Percentiles rank a stretch among this genome's conserved stretches.
Conservation (phyloP, 1,140 invertebrate species). For the Wiebesia pumilae region DNA sequence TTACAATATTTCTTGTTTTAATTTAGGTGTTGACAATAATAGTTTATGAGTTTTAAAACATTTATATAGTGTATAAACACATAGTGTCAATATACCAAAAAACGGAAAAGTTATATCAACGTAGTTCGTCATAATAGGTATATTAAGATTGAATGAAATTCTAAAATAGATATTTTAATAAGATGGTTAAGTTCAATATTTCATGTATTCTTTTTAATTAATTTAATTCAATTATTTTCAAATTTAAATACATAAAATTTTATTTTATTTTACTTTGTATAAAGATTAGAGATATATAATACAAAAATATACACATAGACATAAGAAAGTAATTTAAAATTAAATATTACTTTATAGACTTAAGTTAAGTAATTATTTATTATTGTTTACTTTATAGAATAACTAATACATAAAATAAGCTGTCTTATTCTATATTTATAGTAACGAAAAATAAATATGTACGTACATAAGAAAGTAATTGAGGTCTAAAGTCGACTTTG, state of each 20-base stretch:
- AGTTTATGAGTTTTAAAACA: slow-evolving; percentile 32
- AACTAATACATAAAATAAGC: not conserved
- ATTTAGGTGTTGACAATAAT: slow-evolving; percentile 68
- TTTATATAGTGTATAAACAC: slow-evolving; percentile 50
- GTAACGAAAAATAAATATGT: slow-evolving; percentile 6
- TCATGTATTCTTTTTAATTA: slow-evolving; percentile 22
- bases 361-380: slow-evolving; percentile 31
- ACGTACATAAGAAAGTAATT: slow-evolving; percentile 35
- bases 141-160: slow-evolving; percentile 13
- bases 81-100: slow-evolving; percentile 47
- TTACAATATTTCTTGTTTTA: slow-evolving; percentile 57
- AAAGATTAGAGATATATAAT: slow-evolving; percentile 12
- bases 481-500: not conserved
- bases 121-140: slow-evolving; percentile 23
- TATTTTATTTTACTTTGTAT: slow-evolving; percentile 30
- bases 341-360: too few species aligned
- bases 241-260: slow-evolving; percentile 9
- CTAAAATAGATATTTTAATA: slow-evolving; percentile 36
- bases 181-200: slow-evolving; percentile 23
- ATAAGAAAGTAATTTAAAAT: slow-evolving; percentile 27
- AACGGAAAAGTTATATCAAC: slow-evolving; percentile 40
- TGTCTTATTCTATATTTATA: slow-evolving; percentile 3
- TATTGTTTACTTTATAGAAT: slow-evolving; percentile 34
- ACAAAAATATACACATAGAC: not conserved
- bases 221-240: slow-evolving; percentile 31